Evolutionary conservation across 1,140 invertebrate species (phyloP).

Genomic region (Aradophagus sp.): DNA sequence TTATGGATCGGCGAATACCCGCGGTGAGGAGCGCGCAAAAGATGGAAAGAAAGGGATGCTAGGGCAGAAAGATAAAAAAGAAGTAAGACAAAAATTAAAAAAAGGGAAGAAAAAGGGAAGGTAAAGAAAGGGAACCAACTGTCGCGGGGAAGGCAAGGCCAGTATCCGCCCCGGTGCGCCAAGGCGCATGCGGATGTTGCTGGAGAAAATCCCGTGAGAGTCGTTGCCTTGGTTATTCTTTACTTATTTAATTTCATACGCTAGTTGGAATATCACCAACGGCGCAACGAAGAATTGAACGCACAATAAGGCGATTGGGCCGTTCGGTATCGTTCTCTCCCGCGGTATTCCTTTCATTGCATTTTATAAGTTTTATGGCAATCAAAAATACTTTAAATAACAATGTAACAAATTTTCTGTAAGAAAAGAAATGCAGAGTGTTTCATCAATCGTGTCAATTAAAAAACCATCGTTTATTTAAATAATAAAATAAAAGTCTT

Average conservation of each 20-base stretch:
- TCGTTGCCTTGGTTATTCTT: slow-evolving; percentile 58
- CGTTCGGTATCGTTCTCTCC: no score
- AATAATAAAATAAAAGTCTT: no score
- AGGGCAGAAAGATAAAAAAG: no score
- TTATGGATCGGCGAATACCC: slow-evolving; percentile 56
- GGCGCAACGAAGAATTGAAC: slow-evolving; percentile 3
- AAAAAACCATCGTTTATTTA: no score
- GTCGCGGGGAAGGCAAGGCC: slow-evolving; percentile 47
- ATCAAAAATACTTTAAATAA: no score
- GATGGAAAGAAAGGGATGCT: no score
- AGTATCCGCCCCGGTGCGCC: slow-evolving; percentile 35
- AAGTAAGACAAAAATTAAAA: slow-evolving; percentile 29
- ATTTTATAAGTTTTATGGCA: no score
- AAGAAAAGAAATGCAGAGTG: no score
- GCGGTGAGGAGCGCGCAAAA: slow-evolving; percentile 34
- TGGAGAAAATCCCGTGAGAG: slow-evolving; percentile 50
- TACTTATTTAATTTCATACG: slow-evolving; percentile 57
- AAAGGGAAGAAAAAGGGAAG: slow-evolving; percentile 39
- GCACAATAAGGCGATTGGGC: slow-evolving; percentile 19
- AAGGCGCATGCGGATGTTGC: slow-evolving; percentile 52
- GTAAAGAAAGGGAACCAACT: no score
- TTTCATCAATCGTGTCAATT: no score
- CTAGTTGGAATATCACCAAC: slow-evolving; percentile 47
- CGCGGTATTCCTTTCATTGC: not conserved
- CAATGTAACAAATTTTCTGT: no score